phyloP scores from a whole-genome alignment of 2,113 vertebrate genomes.

The Notechis scutatus region DNA sequence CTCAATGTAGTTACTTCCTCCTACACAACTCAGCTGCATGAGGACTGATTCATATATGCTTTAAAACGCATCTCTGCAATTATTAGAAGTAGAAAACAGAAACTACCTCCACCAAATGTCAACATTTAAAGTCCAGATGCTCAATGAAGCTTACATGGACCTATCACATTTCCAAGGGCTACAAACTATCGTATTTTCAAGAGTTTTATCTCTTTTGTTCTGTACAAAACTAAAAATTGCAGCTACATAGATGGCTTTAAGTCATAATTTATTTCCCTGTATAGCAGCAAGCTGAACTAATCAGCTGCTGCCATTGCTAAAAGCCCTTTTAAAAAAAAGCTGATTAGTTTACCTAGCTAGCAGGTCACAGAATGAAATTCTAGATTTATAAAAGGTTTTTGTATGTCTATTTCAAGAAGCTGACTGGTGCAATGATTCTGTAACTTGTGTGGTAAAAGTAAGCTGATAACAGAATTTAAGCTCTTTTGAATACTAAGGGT shows the following conservation, averaged over 20 bases:
- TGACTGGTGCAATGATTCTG: neutral
- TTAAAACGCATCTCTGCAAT: slow-evolving; percentile 8
- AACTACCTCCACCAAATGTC: neutral
- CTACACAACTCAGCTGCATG: slow-evolving; percentile 15
- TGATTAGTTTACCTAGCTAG: neutral
- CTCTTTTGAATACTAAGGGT: neutral
- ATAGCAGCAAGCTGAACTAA: neutral
- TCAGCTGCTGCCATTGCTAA: neutral
- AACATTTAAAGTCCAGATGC: neutral
- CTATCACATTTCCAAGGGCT: neutral
- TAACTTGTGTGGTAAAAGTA: neutral
- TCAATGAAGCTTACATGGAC: neutral
- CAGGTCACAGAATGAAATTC: neutral
- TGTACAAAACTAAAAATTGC: neutral
- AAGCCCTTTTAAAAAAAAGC: neutral
- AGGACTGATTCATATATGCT: neutral
- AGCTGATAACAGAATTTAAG: neutral
- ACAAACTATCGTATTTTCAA: neutral
- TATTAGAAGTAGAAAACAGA: neutral
- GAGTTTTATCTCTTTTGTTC: neutral
- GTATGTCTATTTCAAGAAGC: neutral
- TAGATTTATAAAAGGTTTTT: neutral
- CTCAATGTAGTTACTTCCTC: slow-evolving; percentile 1
- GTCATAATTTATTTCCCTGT: neutral
- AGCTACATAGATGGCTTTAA: neutral